A percentile compares a stretch with the other conserved stretches of the same genome.
Evolutionary conservation across 1,140 invertebrate species (phyloP).

Genomic region (Orussus abietinus): DNA sequence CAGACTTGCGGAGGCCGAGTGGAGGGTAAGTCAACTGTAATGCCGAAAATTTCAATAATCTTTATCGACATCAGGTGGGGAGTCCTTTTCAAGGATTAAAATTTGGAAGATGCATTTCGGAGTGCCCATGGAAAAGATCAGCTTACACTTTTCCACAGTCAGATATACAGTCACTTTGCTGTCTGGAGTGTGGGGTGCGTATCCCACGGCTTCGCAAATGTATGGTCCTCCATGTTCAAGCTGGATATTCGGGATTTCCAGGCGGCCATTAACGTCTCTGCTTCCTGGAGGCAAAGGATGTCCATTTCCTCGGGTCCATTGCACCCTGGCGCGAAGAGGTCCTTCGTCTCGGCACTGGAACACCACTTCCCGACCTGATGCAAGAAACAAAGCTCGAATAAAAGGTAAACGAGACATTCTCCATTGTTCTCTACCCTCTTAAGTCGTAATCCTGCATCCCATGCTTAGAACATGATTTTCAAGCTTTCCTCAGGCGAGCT

Average conservation of each 20-base stretch:
- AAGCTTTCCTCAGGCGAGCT: constrained; percentile 24
- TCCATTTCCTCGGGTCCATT: constrained; percentile 70
- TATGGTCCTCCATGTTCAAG: constrained; percentile 73
- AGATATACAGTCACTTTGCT: constrained; percentile 62
- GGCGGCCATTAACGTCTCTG: constrained; percentile 67
- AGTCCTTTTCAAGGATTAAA: neutral
- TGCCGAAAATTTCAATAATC: constrained; percentile 4
- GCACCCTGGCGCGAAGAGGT: constrained; percentile 66
- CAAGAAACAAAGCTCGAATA: constrained; percentile 11
- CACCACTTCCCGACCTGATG: constrained; percentile 79
- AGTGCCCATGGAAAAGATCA: constrained; percentile 14
- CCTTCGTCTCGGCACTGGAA: constrained; percentile 91
- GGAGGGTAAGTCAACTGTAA: constrained; percentile 45
- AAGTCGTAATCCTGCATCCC: constrained; percentile 2
- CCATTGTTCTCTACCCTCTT: neutral
- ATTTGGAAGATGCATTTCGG: neutral
- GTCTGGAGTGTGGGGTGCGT: constrained; percentile 56
- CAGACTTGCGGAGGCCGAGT: constrained; percentile 60
- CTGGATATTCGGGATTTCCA: constrained; percentile 83
- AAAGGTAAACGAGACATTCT: neutral
- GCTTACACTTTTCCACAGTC: constrained; percentile 72
- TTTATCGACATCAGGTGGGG: too few species aligned
- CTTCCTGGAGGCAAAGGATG: constrained; percentile 68
- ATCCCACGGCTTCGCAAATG: constrained; percentile 74
- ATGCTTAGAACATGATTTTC: constrained; percentile 25